Evolutionary conservation across 92 coral and sea anemone species (phyloP).

Genomic region (Porites divaricata): DNA sequence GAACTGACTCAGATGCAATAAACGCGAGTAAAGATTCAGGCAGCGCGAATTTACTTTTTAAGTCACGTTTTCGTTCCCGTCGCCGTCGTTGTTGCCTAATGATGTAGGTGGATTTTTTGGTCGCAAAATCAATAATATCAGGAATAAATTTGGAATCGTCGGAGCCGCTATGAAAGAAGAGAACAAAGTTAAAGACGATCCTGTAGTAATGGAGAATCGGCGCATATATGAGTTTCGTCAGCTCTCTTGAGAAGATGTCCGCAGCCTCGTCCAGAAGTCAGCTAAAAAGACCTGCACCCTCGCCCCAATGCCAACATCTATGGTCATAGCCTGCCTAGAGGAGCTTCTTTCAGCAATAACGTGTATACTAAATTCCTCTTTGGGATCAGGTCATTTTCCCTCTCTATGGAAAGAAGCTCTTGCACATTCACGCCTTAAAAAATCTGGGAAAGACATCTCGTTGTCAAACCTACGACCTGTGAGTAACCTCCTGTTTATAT

Average conservation of each 20-base stretch:
- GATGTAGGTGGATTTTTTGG: constrained; percentile 54
- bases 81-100: too few relatives aligned
- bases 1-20: too few relatives aligned
- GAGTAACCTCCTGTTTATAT: neutral
- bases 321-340: constrained; percentile 46
- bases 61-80: too few relatives aligned
- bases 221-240: constrained; percentile 33
- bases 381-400: constrained; percentile 21
- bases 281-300: constrained; percentile 57
- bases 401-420: constrained; percentile 40
- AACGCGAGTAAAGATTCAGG: too few relatives aligned
- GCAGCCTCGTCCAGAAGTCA: constrained; percentile 42
- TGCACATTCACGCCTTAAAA: constrained; percentile 37
- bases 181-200: constrained; percentile 25
- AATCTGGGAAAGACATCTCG: constrained; percentile 36
- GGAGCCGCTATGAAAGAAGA: neutral
- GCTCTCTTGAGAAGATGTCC: constrained; percentile 41
- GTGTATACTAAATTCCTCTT: constrained; percentile 46
- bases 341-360: constrained; percentile 51
- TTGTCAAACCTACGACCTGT: constrained; percentile 14
- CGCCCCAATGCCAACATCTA: constrained; percentile 57
- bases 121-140: constrained; percentile 46
- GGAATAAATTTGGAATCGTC: constrained; percentile 31
- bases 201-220: constrained; percentile 4
- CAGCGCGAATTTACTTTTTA: too few relatives aligned